Base-by-base conservation (phyloP, 2,888 invertebrate species). In the Rhaphigaster nebulosa region DNA sequence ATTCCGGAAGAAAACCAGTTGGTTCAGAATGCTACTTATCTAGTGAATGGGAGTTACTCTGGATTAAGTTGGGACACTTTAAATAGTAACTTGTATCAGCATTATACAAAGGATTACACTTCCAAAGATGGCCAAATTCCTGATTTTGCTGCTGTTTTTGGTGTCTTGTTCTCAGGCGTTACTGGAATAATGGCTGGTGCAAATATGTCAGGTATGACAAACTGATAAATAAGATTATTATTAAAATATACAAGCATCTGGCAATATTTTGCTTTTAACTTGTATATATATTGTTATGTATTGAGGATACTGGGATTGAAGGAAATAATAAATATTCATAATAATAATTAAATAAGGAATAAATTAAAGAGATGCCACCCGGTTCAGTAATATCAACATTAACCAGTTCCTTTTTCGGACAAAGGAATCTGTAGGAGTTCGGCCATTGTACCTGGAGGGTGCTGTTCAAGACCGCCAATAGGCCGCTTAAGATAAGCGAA, bases 121-220 rank as follows among this genome's bases (percentile, higher is more conserved):
- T 94, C 94, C 1, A 56, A 88, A 41, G 94, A 94, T 1, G 96
- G 96, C 0, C 92, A 92, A 8, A 93, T 94, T 92, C 97, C 97
- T 90, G 96, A 97, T 93, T 99, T 99, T 94, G 97, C 99, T 0
- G 96, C 97, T 0, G 99, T 99, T 26, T 99, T 99, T 94, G 99
- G 99, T 84, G 99, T 99, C 20, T 94, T 99, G 54, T 99, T 99
- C 94, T 98, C 98, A 41, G 99, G 99, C 29, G 99, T 99, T 4
- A 99, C 99, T 0, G 99, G 99, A 3, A 99, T 99, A 92, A 99
- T 99, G 98, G 99, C 99, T 80, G 99, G 99, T 0, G 99, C 99
- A 54, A 99, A 99, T 94, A 99, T 99, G 99, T 99, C 97, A 92
- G 98, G 97, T 95, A 93, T 94, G 94, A 92, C 5, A 6, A 26